Percentiles rank a stretch among this genome's conserved stretches.
These are phyloP conservation scores for Chaetoderma sp. DNA, from an alignment of 2,888 invertebrate species.

Conservation along the genomic window DNA sequence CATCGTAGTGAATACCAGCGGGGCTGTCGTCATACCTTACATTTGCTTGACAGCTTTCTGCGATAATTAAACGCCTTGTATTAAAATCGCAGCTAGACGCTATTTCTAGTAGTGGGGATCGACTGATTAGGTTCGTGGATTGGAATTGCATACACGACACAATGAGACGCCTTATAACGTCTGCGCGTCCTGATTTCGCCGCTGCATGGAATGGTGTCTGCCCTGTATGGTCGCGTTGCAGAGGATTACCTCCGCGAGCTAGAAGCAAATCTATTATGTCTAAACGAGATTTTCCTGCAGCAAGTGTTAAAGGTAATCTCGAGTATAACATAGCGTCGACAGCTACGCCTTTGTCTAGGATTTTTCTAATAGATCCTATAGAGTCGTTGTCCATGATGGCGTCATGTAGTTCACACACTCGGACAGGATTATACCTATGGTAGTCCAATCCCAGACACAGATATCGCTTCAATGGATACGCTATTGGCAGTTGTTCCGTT, in stretches of 20 bases:
- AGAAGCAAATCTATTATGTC: constrained; percentile 16
- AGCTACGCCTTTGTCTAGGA: constrained; percentile 19
- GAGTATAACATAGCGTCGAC: constrained; percentile 16
- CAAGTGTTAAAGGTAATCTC: constrained; percentile 23
- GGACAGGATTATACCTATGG: background rate
- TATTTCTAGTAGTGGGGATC: constrained; percentile 28
- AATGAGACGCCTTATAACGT: background rate
- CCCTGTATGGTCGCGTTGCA: constrained; percentile 3
- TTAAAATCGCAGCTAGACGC: constrained; percentile 20
- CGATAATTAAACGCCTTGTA: constrained; percentile 7
- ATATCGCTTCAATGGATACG: constrained; percentile 21
- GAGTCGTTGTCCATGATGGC: constrained; percentile 25
- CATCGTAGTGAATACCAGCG: constrained; percentile 31
- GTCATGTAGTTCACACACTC: constrained; percentile 10
- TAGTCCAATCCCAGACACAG: constrained; percentile 12
- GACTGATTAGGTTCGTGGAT: constrained; percentile 1
- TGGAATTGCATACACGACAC: background rate
- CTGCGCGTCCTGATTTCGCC: constrained; percentile 12
- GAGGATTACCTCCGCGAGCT: background rate
- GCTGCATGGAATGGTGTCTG: constrained; percentile 29
- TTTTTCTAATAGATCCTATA: background rate
- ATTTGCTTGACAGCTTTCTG: constrained; percentile 12
- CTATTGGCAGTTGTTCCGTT: constrained; percentile 29
- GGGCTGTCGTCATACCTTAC: background rate
- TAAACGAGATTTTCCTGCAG: constrained; percentile 14